A percentile compares a stretch with the other conserved stretches of the same genome.
Conservation (phyloP, 2,888 invertebrate species). For the Cetonia aurata region DNA sequence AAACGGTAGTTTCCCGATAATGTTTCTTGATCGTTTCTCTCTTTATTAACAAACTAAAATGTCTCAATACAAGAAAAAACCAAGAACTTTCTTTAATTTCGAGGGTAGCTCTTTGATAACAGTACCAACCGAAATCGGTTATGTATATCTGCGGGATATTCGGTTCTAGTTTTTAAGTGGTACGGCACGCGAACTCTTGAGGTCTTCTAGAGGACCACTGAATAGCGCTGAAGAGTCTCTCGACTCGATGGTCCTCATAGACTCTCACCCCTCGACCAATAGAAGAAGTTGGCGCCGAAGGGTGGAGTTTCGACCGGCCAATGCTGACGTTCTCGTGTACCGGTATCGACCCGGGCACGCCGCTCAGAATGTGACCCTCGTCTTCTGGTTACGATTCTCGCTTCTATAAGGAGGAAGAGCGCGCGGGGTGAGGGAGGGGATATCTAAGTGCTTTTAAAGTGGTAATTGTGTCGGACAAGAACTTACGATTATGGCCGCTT, state of each 20-base stretch:
- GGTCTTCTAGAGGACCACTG: slow-evolving; percentile 66
- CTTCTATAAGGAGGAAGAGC: slow-evolving; percentile 4
- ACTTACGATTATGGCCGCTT: slow-evolving; percentile 43
- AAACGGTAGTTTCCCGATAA: not conserved
- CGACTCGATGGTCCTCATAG: slow-evolving; percentile 65
- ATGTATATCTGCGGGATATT: slow-evolving; percentile 47
- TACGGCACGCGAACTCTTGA: slow-evolving; percentile 65
- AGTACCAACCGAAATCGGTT: slow-evolving; percentile 9
- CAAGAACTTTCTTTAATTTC: too few relatives aligned
- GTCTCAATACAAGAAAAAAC: too few relatives aligned
- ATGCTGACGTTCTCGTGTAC: slow-evolving; percentile 52
- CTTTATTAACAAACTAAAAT: not conserved
- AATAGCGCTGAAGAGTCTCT: slow-evolving; percentile 66
- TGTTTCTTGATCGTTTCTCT: too few relatives aligned
- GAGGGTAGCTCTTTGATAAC: too few relatives aligned
- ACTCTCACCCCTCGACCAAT: slow-evolving; percentile 62
- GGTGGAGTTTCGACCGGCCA: slow-evolving; percentile 61
- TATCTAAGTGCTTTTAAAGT: slow-evolving; percentile 44
- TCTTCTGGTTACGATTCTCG: slow-evolving; percentile 39
- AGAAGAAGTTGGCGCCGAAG: slow-evolving; percentile 50
- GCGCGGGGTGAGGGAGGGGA: slow-evolving; percentile 28
- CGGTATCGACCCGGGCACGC: slow-evolving; percentile 52
- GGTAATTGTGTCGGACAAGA: slow-evolving; percentile 47
- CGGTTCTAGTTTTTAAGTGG: slow-evolving; percentile 58
- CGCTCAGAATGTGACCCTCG: slow-evolving; percentile 54